Conservation (phyloP, 2,888 invertebrate species). For the Drosophila kambysellisi region DNA sequence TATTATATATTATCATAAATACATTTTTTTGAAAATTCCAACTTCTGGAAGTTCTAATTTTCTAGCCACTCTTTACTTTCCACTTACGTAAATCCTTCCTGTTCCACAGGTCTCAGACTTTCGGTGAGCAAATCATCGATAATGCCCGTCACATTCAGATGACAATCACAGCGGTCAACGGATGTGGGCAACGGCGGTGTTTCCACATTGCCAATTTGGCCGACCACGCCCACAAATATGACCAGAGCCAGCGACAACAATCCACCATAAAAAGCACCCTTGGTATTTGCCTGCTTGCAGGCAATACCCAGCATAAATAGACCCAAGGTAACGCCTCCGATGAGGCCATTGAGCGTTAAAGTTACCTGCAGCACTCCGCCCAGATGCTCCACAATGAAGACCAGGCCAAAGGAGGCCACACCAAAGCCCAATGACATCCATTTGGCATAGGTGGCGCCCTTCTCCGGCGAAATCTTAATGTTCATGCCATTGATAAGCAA, state of each 20-base stretch:
- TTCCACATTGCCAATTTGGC: constrained; percentile 80
- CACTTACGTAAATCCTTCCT: constrained; percentile 64
- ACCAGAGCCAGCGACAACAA: constrained; percentile 82
- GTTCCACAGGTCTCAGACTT: constrained; percentile 13
- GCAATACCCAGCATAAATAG: constrained; percentile 95
- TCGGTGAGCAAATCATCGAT: constrained; percentile 47
- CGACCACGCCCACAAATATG: constrained; percentile 84
- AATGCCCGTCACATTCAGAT: constrained; percentile 72
- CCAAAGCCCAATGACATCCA: constrained; percentile 91
- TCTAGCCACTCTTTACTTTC: constrained; percentile 11
- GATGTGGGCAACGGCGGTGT: constrained; percentile 74
- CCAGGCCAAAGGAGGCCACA: constrained; percentile 90
- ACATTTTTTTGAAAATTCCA: too few species aligned
- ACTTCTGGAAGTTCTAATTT: not conserved
- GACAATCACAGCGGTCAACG: constrained; percentile 81
- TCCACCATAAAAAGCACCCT: constrained; percentile 85
- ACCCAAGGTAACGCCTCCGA: constrained; percentile 94
- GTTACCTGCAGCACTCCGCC: constrained; percentile 96
- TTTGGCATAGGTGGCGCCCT: constrained; percentile 91
- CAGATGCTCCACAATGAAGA: constrained; percentile 94
- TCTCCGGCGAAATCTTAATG: constrained; percentile 89
- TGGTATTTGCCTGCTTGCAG: constrained; percentile 94
- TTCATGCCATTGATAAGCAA: constrained; percentile 90
- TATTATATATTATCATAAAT: too few species aligned
- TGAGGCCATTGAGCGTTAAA: constrained; percentile 94